Conservation (phyloP, 2,113 vertebrate species). For the Lethenteron camtschaticum region DNA sequence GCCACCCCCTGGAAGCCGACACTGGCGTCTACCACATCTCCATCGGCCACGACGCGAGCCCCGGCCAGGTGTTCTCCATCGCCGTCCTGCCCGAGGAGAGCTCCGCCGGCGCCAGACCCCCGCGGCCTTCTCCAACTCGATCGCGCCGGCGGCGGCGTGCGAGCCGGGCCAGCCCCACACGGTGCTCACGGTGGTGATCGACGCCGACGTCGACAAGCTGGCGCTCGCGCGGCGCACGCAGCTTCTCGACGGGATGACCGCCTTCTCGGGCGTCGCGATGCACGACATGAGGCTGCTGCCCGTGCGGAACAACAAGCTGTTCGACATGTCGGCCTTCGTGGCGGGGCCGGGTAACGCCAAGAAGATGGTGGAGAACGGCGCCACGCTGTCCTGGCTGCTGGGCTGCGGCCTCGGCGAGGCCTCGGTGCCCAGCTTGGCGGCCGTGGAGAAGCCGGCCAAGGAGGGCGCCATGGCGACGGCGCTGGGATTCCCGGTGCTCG, state of each 20-base stretch:
- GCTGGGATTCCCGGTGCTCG: constrained; percentile 75
- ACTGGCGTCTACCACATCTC: constrained; percentile 72
- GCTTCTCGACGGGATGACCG: constrained; percentile 46
- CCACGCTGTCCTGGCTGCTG: constrained; percentile 72
- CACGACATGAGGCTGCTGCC: constrained; percentile 69
- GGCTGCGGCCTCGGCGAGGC: constrained; percentile 68
- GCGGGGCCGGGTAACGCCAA: constrained; percentile 89
- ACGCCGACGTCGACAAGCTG: constrained; percentile 90
- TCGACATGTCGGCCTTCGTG: constrained; percentile 96
- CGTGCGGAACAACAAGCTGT: constrained; percentile 82
- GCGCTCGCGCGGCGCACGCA: constrained; percentile 48
- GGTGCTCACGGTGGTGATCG: constrained; percentile 71
- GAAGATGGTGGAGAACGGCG: constrained; percentile 84
- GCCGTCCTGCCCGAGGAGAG: constrained; percentile 64
- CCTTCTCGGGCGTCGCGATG: constrained; percentile 56
- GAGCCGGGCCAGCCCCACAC: constrained; percentile 51
- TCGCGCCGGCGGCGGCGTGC: constrained; percentile 34
- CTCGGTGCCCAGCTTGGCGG: constrained; percentile 58
- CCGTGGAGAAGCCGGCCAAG: constrained; percentile 59
- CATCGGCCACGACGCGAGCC: constrained; percentile 32
- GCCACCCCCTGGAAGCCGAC: constrained; percentile 64
- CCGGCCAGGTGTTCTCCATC: constrained; percentile 58
- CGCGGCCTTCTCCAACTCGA: constrained; percentile 32
- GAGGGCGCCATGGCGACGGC: constrained; percentile 68
- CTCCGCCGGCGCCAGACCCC: constrained; percentile 37